Base-by-base conservation (phyloP, 23 tunicate species). In the Clavelina lepadiformis region DNA sequence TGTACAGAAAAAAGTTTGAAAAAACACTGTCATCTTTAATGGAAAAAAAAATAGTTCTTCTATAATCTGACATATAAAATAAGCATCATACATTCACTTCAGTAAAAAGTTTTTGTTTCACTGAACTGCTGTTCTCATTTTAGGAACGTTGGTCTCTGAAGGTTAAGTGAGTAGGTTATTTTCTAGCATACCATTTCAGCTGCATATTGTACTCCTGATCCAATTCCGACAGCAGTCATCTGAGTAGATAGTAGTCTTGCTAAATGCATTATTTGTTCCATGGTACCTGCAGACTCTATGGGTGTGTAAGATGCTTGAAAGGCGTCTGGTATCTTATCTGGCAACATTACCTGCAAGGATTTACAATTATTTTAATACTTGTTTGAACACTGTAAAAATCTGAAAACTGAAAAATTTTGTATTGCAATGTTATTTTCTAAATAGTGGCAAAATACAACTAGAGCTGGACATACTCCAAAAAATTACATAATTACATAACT, bases 281-380 rank as follows among this genome's bases (percentile, higher is more conserved):
- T 76, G 7, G 91, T 94, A 24, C 99, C 99, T 15, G 99, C 99
- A 0, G 95, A 94, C 33, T 86, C 95, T n/a, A 94, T 94, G 13
- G 99, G 99, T 28, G 95, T 86, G 81, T 94, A 94, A 5, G 99
- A 75, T 11, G 99, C 85, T 51, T 89, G 83, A 58, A 94, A 94
- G 0, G 86, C 83, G 37, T 82, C 95, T 5, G 95, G 99, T 35
- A 94, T 94, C 36, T 73, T 71, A 37, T 94, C 95, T 13, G 99
- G 99, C 18, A 94, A 63, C 91, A 80, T 80, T 7, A 76, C 79
- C 87, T 82, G 68, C 2, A 11, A 54, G 3, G 28, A 13, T 13
- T 53, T 53, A 13, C 59, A 20, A 24, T 19, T 60, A 21, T 13
- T 44, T 13, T 13, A 13, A 13, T 44, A 13, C 15, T 44, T 44